Conservation (phyloP, 2,888 invertebrate species). For the Oxytorus armatus region DNA sequence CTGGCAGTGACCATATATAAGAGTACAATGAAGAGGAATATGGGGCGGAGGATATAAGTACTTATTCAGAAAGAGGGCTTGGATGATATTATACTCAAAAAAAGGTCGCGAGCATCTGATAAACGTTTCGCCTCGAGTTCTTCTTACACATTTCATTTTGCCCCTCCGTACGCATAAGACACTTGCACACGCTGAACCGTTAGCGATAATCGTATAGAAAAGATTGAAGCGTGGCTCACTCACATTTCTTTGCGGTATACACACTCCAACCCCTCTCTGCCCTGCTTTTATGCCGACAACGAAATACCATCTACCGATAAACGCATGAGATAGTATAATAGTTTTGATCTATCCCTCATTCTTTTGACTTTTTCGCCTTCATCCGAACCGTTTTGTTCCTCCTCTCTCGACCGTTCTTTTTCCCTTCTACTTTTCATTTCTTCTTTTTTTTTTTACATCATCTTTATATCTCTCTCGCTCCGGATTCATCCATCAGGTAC, state of each 20-base stretch:
- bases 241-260: not conserved
- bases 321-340: slow-evolving; percentile 17
- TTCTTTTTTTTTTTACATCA: slow-evolving; percentile 17
- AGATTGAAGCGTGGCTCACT: slow-evolving; percentile 39
- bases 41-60: slow-evolving; percentile 17
- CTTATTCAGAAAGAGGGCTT: slow-evolving; percentile 35
- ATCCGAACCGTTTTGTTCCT: slow-evolving; percentile 2
- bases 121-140: slow-evolving; percentile 38
- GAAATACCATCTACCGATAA: slow-evolving; percentile 40
- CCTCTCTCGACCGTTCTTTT: not conserved
- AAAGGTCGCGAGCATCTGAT: slow-evolving; percentile 30
- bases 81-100: not conserved
- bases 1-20: slow-evolving; percentile 1
- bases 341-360: slow-evolving; percentile 37
- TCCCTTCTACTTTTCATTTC: slow-evolving; percentile 16
- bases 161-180: slow-evolving; percentile 51
- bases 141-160: slow-evolving; percentile 46
- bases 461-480: slow-evolving; percentile 13
- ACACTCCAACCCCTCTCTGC: not conserved
- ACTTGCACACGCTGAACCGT: slow-evolving; percentile 56
- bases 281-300: not conserved
- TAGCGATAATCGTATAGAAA: slow-evolving; percentile 41
- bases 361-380: not conserved
- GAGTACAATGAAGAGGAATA: slow-evolving; percentile 27
- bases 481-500: slow-evolving; percentile 44